A percentile compares a stretch with the other conserved stretches of the same genome.
These are phyloP conservation scores for Genyomyrus donnyi DNA, from an alignment of 2,113 vertebrate species.

Conservation along the genomic window DNA sequence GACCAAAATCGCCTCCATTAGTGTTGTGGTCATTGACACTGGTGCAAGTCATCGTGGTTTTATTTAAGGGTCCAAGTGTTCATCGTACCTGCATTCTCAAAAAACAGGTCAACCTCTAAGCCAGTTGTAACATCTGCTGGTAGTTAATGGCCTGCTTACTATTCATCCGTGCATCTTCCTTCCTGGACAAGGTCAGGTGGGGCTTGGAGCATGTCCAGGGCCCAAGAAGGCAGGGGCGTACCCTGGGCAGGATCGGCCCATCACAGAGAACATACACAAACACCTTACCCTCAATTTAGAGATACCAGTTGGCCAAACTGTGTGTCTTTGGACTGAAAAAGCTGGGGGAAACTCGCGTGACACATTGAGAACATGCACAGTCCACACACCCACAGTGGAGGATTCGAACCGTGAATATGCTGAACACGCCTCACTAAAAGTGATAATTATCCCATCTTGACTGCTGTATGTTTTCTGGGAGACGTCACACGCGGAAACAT, in stretches of 20 bases:
- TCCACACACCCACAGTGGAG: not conserved
- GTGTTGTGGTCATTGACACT: not conserved
- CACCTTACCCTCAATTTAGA: not conserved
- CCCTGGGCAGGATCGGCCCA: not conserved
- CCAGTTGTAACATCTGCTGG: not conserved
- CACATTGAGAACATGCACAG: not conserved
- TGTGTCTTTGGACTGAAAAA: not conserved
- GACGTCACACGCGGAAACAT: not conserved
- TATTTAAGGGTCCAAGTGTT: not conserved
- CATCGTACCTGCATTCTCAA: not conserved
- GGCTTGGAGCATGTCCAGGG: not conserved
- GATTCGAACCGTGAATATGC: not conserved
- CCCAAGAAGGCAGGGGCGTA: not conserved
- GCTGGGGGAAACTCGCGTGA: not conserved
- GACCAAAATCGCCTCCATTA: not conserved
- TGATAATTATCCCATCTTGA: not conserved
- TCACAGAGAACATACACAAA: not conserved
- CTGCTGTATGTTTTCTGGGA: not conserved
- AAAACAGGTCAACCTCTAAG: not conserved
- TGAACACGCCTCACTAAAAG: not conserved
- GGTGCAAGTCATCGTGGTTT: not conserved
- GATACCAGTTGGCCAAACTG: not conserved
- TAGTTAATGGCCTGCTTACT: not conserved
- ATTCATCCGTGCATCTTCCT: not conserved
- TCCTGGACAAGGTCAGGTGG: not conserved